Percentiles rank a stretch among this genome's conserved stretches.
Evolutionary conservation across 2,797 vertebrate species (phyloP).

Genomic region (Microchirus variegatus): DNA sequence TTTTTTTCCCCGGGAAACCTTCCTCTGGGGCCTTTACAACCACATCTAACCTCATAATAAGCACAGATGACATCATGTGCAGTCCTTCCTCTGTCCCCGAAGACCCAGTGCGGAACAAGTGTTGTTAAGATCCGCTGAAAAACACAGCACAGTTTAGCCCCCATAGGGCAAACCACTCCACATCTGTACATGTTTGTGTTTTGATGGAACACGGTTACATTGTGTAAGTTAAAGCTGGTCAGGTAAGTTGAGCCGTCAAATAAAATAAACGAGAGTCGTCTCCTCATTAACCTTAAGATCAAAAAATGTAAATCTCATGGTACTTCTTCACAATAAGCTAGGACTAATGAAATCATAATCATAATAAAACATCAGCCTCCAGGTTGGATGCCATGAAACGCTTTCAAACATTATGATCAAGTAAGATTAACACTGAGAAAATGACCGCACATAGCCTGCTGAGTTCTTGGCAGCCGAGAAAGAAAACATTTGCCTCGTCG

Average conservation of each 20-base stretch:
- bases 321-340: no score
- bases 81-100: constrained; percentile 28
- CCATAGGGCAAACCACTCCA: background rate
- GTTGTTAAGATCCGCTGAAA: constrained; percentile 24
- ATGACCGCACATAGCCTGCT: constrained; percentile 44
- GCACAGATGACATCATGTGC: constrained; percentile 53
- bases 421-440: constrained; percentile 41
- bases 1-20: constrained; percentile 19
- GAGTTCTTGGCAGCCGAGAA: constrained; percentile 61
- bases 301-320: no score
- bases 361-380: background rate
- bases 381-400: background rate
- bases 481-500: constrained; percentile 74
- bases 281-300: no score
- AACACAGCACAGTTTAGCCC: constrained; percentile 9
- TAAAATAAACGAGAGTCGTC: no score
- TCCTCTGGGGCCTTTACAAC: constrained; percentile 38
- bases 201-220: background rate
- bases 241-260: no score
- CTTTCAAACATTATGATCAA: constrained; percentile 21
- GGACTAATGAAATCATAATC: no score
- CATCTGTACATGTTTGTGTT: background rate
- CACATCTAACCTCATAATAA: constrained; percentile 59
- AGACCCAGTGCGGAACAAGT: constrained; percentile 17
- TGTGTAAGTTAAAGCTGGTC: background rate